Percentiles rank a stretch among this genome's conserved stretches.
phyloP scores from a whole-genome alignment of 2,113 vertebrate genomes.

The Holacanthus passer region DNA sequence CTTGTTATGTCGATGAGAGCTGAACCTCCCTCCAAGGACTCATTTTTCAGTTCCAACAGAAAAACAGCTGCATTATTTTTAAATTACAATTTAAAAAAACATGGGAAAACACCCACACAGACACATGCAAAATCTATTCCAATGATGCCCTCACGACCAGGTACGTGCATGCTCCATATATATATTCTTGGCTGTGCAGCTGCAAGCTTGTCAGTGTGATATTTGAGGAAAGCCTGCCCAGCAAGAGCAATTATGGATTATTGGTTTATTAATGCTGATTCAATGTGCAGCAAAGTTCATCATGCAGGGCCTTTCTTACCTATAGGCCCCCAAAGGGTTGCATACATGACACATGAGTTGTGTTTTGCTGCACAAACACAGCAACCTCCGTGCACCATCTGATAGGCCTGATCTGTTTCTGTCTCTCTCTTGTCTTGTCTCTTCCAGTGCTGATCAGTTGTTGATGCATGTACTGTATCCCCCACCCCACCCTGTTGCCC shows the following conservation, averaged over 20 bases:
- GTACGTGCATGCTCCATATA: slow-evolving; percentile 33
- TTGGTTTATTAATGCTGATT: slow-evolving; percentile 21
- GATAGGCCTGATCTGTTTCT: slow-evolving; percentile 38
- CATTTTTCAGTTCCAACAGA: slow-evolving; percentile 50
- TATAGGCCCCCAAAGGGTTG: slow-evolving; percentile 1
- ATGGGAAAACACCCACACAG: slow-evolving; percentile 51
- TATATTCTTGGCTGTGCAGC: not conserved
- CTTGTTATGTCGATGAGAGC: slow-evolving; percentile 50
- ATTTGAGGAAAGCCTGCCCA: slow-evolving; percentile 2
- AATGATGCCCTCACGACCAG: slow-evolving; percentile 12
- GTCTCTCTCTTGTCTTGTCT: slow-evolving; percentile 56
- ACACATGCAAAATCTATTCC: not conserved
- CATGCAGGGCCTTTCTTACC: not conserved
- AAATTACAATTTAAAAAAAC: slow-evolving; percentile 60
- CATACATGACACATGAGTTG: slow-evolving; percentile 36
- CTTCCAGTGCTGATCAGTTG: slow-evolving; percentile 70
- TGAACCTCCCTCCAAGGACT: slow-evolving; percentile 23
- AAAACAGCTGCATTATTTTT: slow-evolving; percentile 25
- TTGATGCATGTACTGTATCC: slow-evolving; percentile 83
- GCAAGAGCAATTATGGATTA: slow-evolving; percentile 12
- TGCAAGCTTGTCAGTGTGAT: slow-evolving; percentile 31
- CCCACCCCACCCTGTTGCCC: slow-evolving; percentile 61
- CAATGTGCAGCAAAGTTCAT: slow-evolving; percentile 10
- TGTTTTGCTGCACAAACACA: slow-evolving; percentile 25
- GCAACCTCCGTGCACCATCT: slow-evolving; percentile 30